Conservation (phyloP, 2,888 invertebrate genomes). For the Notodonta dromedarius region DNA sequence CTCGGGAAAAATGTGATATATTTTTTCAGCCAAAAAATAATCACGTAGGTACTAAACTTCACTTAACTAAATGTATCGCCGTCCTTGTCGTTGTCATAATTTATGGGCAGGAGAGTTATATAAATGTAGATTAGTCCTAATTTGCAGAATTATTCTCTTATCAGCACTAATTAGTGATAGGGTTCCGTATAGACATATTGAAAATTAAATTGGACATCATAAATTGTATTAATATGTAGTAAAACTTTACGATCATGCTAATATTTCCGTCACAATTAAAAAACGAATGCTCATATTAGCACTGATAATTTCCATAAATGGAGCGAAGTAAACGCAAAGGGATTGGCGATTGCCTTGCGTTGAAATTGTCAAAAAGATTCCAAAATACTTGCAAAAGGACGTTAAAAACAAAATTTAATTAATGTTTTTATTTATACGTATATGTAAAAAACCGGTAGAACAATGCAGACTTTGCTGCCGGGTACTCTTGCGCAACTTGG, state of each 20-base stretch:
- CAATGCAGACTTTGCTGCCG: no score
- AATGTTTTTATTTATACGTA: neutral
- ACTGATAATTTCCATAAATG: conserved; percentile 3
- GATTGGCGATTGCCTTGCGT: conserved; percentile 7
- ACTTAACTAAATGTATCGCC: neutral
- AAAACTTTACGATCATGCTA: neutral
- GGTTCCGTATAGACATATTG: no score
- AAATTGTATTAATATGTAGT: neutral
- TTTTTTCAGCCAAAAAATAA: no score
- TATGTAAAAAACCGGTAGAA: no score
- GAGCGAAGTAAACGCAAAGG: conserved; percentile 4
- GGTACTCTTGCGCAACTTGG: no score
- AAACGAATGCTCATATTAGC: neutral
- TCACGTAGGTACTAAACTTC: no score
- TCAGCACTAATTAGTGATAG: no score
- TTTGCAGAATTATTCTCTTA: no score
- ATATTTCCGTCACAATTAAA: neutral
- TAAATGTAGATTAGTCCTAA: no score
- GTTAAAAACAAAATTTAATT: neutral
- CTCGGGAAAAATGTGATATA: no score
- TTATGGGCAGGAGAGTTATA: neutral
- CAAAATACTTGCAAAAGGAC: conserved; percentile 5
- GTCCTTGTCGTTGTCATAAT: neutral
- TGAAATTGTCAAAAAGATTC: neutral
- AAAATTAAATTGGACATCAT: neutral